phyloP scores from a whole-genome alignment of 2,113 vertebrate genomes.

The Oreochromis aureus region DNA sequence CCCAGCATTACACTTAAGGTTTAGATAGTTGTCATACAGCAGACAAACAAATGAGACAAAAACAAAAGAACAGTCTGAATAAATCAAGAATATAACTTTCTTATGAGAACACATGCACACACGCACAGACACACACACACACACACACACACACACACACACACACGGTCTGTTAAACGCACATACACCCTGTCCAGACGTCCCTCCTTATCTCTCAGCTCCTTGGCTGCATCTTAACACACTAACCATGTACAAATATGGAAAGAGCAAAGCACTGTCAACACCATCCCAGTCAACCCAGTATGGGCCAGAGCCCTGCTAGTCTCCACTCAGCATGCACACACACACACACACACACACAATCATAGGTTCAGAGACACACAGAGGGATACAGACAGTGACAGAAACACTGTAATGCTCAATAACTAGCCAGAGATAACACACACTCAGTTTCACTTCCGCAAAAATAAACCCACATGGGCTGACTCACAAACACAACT shows the following conservation, averaged over 20 bases:
- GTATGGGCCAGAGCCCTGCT: neutral
- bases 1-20: neutral
- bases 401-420: neutral
- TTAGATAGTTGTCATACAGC: neutral
- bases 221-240: conserved; percentile 43
- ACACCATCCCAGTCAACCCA: conserved; percentile 25
- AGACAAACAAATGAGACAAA: neutral
- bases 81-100: neutral
- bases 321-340: neutral
- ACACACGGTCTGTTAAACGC: neutral
- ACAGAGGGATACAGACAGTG: neutral
- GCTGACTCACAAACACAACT: neutral
- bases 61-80: neutral
- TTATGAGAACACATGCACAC: neutral
- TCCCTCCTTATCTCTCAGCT: conserved; percentile 23
- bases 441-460: neutral
- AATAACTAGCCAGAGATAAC: neutral
- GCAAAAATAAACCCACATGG: neutral
- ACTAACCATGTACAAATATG: conserved; percentile 50
- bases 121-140: too few species aligned
- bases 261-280: conserved; percentile 30
- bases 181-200: conserved; percentile 4
- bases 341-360: neutral
- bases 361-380: neutral
- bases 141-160: neutral